Percentiles rank a stretch among this genome's conserved stretches.
These are phyloP conservation scores for Andrena cerasifolii DNA, from an alignment of 1,140 invertebrate species.

Conservation along the genomic window DNA sequence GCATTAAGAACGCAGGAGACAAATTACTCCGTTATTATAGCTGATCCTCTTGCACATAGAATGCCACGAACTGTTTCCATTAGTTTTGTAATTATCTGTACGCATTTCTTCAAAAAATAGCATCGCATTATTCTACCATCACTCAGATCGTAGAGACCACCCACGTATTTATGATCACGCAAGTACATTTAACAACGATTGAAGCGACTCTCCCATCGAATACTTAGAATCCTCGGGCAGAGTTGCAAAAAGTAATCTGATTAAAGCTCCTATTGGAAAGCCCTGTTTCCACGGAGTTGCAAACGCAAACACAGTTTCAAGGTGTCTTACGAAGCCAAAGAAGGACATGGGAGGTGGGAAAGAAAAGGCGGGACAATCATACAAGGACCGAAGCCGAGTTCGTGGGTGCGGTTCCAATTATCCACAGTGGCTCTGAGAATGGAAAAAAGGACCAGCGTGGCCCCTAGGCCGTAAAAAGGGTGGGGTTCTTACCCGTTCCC, in stretches of 20 bases:
- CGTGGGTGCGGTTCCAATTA: slow-evolving; percentile 64
- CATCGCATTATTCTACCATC: not conserved
- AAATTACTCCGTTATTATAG: slow-evolving; percentile 2
- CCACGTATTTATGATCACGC: not conserved
- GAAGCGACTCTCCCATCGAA: too few relatives aligned
- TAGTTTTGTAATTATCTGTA: too few relatives aligned
- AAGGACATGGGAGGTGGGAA: slow-evolving; percentile 9
- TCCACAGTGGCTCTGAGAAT: slow-evolving; percentile 62
- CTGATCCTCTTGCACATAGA: too few relatives aligned
- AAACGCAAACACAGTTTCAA: slow-evolving; percentile 8
- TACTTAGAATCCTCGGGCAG: too few relatives aligned
- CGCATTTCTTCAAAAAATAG: too few relatives aligned
- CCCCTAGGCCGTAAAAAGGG: slow-evolving; percentile 52
- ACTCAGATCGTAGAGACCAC: not conserved
- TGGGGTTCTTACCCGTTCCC: slow-evolving; percentile 35
- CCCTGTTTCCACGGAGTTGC: not conserved
- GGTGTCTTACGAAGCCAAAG: slow-evolving; percentile 14
- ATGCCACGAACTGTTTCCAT: too few relatives aligned
- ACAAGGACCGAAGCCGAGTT: slow-evolving; percentile 7
- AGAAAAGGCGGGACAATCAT: slow-evolving; percentile 18
- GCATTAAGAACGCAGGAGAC: not conserved
- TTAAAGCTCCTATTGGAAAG: too few relatives aligned
- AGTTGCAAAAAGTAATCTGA: too few relatives aligned
- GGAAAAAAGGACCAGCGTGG: slow-evolving; percentile 48
- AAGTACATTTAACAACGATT: too few relatives aligned